Evolutionary conservation across 1,140 invertebrate genomes (phyloP), one percentile per base, ranked within the genome.

Genomic region (Stegodyphus dumicola): DNA sequence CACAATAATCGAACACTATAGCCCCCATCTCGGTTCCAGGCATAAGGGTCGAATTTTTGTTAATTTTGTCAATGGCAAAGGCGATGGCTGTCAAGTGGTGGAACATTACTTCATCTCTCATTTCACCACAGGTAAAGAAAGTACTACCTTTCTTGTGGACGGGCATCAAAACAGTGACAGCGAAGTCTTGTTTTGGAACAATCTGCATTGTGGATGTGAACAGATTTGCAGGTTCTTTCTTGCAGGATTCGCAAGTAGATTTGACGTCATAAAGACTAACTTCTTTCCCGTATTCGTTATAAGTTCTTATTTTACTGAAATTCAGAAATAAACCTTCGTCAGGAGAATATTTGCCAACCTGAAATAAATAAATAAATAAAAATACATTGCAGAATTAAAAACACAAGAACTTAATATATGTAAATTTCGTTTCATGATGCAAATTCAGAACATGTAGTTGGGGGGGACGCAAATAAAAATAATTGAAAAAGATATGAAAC

Each of bases 1-100:
- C 85, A 66, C 89, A 90, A 81, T 89, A 88, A 69, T 90, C 89
- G 67, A 91, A 87, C 6, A 90, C 87, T 5, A 91, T 60, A 4
- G 89, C 89, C 9, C 89, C 89, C 0, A 86, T 69, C 53, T 83
- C 89, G 81, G 88, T 88, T 80, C 77, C 89, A 70, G 73, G 86
- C 76, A 49, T 88, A 87, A 78, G 77, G 49, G 67, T 87, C 6
- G 79, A 67, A 77, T 89, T 89, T 75, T 79, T 86, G 67, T 89
- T 89, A 54, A 89, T 87, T 53, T 87, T 75, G 64, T 88, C 87
- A 13, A 90, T 69, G n/a, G 89, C 89, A 78, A 88, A 89, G 7
- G 88, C 85, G 3, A 90, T 84, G 7, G 88, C 88, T 6, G 87
- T 85, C 13, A 89, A 65, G 65, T 89, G 89, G 54, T 89, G 87